Base-by-base conservation (phyloP, 1,140 invertebrate genomes). In the Drosophila pallidifrons region DNA sequence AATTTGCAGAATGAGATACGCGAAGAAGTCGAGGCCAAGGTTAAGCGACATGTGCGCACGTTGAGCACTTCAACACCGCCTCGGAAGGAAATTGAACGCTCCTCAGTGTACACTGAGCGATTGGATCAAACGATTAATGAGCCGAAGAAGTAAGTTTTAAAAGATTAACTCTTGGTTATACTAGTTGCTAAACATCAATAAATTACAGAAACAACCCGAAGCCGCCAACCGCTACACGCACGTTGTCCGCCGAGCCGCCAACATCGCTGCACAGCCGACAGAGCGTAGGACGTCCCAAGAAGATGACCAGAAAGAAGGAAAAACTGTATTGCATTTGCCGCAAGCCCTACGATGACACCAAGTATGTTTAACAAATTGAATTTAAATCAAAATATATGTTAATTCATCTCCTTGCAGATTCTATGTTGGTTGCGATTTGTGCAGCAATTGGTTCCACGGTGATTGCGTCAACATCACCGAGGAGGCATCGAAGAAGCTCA, bases 401-500 rank as follows among this genome's bases (percentile, higher is more conserved):
- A 43, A 5, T 30, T 1, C 1, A 55, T 59, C 45, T n/a, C n/a
- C n/a, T 83, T 28, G 1, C 87, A 98, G 97, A 92, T 99, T 99
- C 93, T 99, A 99, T 93, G 97, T 99, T 76, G 98, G 98, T 38
- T 99, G 99, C 93, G 98, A 99, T 93, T 93, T 98, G 63, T 99
- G 99, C 93, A 98, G 97, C 78, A 99, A 99, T 93, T 99, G 98
- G 98, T 99, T 99, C 94, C 99, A 99, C 93, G 98, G 98, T 1
- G 96, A 97, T 80, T 99, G 99, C 92, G 98, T 99, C 1, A 97
- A 97, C 16, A 97, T 99, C 46, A 98, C 97, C 0, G 97, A 99
- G 92, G 96, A 96, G 91, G 97, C 97, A 94, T 98, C 98, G 60
- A 98, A 98, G 92, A 95, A 95, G 5, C 95, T 99, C 87, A 96